Evolutionary conservation across 2,797 vertebrate species (phyloP).

Genomic region (Lindbergichthys nudifrons): DNA sequence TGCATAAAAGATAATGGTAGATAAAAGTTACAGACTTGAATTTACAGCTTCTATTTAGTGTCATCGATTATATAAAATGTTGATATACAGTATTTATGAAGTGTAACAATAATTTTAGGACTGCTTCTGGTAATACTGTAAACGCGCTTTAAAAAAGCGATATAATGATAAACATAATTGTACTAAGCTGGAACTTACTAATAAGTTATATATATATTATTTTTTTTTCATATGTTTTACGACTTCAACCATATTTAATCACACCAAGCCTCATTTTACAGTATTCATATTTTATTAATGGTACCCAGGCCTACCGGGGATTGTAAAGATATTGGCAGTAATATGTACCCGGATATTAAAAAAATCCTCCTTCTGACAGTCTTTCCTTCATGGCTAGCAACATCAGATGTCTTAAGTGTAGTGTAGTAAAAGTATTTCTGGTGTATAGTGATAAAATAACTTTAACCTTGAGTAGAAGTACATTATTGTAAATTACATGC

Average conservation of each 20-base stretch:
- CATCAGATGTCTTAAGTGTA: background rate
- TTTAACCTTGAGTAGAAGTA: background rate
- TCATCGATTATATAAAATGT: background rate
- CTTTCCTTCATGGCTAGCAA: background rate
- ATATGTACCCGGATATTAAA: background rate
- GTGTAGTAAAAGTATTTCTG: background rate
- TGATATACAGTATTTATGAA: background rate
- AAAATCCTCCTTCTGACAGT: background rate
- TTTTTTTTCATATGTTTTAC: no score
- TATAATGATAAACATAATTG: no score
- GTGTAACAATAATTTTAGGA: background rate
- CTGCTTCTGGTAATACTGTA: background rate
- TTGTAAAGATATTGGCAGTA: background rate
- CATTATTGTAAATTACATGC: background rate
- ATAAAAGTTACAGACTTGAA: background rate
- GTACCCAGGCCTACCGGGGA: background rate
- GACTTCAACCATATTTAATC: background rate
- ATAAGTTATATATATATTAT: no score
- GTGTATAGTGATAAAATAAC: background rate
- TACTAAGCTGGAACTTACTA: no score
- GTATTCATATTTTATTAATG: background rate
- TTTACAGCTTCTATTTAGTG: background rate
- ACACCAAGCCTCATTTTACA: background rate
- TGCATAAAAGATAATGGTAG: background rate
- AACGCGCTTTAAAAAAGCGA: background rate